Evolutionary conservation across 2,797 vertebrate species (phyloP).

Genomic region (Enoplosus armatus): DNA sequence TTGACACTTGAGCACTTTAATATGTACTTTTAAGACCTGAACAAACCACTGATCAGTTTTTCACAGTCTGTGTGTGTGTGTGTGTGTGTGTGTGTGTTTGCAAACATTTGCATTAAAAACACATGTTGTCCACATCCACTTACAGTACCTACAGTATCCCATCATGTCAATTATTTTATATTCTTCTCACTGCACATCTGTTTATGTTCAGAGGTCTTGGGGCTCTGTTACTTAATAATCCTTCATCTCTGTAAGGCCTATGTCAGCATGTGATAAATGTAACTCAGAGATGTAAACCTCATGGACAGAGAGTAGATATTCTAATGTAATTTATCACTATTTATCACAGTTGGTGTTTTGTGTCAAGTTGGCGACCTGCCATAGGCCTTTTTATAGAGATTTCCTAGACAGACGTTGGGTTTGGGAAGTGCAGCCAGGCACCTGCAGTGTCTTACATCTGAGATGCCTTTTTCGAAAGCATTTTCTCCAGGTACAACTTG

Average conservation of each 20-base stretch:
- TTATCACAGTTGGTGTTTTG: conserved; percentile 42
- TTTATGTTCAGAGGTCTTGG: conserved; percentile 13
- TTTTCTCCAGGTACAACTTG: conserved; percentile 20
- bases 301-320: conserved; percentile 39
- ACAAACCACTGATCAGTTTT: conserved; percentile 39
- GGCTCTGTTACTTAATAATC: neutral
- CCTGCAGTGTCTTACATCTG: conserved; percentile 72
- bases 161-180: conserved; percentile 3
- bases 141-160: conserved; percentile 3
- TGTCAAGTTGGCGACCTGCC: conserved; percentile 40
- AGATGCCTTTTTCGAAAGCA: conserved; percentile 66
- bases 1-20: conserved; percentile 75
- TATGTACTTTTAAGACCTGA: conserved; percentile 44
- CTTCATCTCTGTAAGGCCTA: conserved; percentile 28
- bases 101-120: conserved; percentile 26
- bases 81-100: neutral
- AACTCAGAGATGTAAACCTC: conserved; percentile 38
- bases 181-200: conserved; percentile 7
- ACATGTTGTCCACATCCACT: conserved; percentile 1
- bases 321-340: conserved; percentile 37
- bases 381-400: conserved; percentile 46
- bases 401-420: conserved; percentile 12
- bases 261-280: conserved; percentile 40
- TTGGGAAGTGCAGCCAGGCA: conserved; percentile 49
- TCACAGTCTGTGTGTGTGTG: neutral